These are phyloP conservation scores for Sapayoa aenigma DNA, from an alignment of 2,113 vertebrate species.

Conservation along the genomic window DNA sequence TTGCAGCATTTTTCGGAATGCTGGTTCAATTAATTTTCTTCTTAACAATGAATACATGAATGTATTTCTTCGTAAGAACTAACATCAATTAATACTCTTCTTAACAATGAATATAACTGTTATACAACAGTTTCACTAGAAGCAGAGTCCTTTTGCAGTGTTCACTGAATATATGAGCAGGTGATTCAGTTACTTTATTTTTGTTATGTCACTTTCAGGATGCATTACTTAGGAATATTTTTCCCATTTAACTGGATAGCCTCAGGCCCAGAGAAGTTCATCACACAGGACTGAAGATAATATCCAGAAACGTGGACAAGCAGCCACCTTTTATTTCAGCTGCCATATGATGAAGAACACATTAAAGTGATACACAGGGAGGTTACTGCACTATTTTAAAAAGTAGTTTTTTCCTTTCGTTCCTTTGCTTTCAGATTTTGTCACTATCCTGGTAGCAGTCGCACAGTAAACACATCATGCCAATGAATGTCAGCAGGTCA, in stretches of 20 bases:
- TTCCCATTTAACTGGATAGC: neutral
- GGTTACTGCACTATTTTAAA: neutral
- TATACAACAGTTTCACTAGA: neutral
- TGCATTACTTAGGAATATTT: neutral
- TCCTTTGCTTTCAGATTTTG: neutral
- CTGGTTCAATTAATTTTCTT: neutral
- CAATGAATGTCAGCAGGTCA: neutral
- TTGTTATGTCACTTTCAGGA: neutral
- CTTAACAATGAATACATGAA: neutral
- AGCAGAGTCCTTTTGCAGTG: neutral
- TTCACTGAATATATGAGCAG: neutral
- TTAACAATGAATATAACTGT: neutral
- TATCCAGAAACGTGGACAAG: neutral
- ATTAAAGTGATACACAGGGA: neutral
- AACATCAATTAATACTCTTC: neutral
- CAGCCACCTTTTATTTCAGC: neutral
- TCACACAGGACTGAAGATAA: neutral
- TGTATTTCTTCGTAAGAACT: neutral
- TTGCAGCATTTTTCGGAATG: neutral
- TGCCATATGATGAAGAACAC: neutral
- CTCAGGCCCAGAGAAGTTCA: neutral
- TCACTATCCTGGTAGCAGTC: neutral
- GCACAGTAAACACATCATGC: neutral
- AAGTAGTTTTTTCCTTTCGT: neutral
- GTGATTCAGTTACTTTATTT: neutral